Conservation (phyloP, 2,113 vertebrate genomes). For the Ailuropoda melanoleuca region DNA sequence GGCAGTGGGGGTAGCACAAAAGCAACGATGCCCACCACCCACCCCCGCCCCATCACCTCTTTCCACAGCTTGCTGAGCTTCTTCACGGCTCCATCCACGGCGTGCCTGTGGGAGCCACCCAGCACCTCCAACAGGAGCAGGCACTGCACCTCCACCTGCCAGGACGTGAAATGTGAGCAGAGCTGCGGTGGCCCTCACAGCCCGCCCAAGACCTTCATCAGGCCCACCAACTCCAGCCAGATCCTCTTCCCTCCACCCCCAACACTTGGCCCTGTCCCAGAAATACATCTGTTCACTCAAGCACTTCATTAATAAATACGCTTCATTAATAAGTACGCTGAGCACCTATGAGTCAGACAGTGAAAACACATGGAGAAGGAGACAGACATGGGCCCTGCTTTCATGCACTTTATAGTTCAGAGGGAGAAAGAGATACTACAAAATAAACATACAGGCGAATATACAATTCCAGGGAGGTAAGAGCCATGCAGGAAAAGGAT, state of each 20-base stretch:
- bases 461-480: neutral
- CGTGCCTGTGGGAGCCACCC: constrained; percentile 92
- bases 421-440: neutral
- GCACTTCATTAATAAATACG: neutral
- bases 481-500: neutral
- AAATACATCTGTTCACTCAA: neutral
- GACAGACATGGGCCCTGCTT: neutral
- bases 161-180: fast-evolving
- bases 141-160: constrained; percentile 95
- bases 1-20: fast-evolving
- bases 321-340: neutral
- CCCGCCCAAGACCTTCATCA: neutral
- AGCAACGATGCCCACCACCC: neutral
- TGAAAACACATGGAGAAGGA: neutral
- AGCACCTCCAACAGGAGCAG: constrained; percentile 93
- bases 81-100: constrained; percentile 89
- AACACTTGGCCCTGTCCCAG: neutral
- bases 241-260: neutral
- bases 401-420: neutral
- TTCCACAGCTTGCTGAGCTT: constrained; percentile 93
- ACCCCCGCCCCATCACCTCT: constrained; percentile 83
- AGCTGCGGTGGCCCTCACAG: neutral
- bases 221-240: neutral
- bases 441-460: neutral
- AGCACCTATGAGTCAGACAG: neutral